Conservation (phyloP, 2,113 vertebrate species). For the Mionectes macconnelli region DNA sequence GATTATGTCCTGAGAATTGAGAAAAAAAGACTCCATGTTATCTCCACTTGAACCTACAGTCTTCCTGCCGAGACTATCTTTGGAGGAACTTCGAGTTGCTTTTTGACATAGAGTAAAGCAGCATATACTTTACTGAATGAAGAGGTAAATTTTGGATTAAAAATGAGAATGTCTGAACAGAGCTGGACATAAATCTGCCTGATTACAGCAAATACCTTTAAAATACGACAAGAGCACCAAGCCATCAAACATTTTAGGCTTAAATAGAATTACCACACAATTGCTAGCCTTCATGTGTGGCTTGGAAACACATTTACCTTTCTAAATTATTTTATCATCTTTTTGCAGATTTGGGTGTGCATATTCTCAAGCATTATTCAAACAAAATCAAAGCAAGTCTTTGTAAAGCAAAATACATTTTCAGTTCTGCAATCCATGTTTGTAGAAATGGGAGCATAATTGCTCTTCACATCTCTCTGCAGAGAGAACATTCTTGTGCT, state of each 20-base stretch:
- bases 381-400: not conserved
- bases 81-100: not conserved
- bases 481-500: slow-evolving; percentile 14
- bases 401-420: slow-evolving; percentile 13
- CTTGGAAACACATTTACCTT: not conserved
- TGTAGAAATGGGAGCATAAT: not conserved
- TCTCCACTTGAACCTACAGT: not conserved
- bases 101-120: not conserved
- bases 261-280: not conserved
- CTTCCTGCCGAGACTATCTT: not conserved
- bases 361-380: not conserved
- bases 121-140: not conserved
- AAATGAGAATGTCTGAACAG: not conserved
- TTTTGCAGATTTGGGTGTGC: not conserved
- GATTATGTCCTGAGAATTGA: not conserved
- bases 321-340: not conserved
- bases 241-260: not conserved
- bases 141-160: slow-evolving; percentile 10
- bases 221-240: not conserved
- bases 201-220: not conserved
- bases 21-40: not conserved
- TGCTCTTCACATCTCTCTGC: not conserved
- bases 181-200: not conserved
- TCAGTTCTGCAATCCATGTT: not conserved
- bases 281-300: not conserved